These are phyloP conservation scores for Hemistola chrysoprasaria DNA, from an alignment of 2,888 invertebrate genomes.

Conservation along the genomic window DNA sequence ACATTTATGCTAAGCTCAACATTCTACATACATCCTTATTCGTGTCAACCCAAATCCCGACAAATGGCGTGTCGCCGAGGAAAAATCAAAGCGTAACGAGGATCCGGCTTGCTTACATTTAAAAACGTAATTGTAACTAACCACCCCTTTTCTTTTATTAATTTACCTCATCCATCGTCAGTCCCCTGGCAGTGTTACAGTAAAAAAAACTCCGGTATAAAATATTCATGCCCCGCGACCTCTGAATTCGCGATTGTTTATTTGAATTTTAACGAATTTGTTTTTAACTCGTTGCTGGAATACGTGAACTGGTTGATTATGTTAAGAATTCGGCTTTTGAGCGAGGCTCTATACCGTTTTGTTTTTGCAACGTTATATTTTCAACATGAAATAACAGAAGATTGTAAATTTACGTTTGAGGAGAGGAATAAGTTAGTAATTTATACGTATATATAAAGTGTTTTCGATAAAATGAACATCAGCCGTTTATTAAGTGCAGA, in stretches of 20 bases:
- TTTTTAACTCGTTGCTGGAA: constrained; percentile 15
- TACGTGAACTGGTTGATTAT: not conserved
- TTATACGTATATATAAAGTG: no score
- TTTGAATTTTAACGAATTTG: constrained; percentile 41
- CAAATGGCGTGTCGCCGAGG: constrained; percentile 77
- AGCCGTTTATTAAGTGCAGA: no score
- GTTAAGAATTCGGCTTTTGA: no score
- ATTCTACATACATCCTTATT: constrained; percentile 39
- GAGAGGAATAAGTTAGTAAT: no score
- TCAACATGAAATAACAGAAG: no score
- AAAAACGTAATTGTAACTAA: constrained; percentile 82
- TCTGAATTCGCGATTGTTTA: constrained; percentile 44
- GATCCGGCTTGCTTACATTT: constrained; percentile 76
- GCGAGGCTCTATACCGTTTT: no score
- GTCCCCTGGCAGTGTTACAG: constrained; percentile 59
- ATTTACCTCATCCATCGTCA: constrained; percentile 76
- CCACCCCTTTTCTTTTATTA: constrained; percentile 78
- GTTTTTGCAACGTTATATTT: no score
- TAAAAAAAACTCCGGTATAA: constrained; percentile 49
- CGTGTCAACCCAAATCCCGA: constrained; percentile 36
- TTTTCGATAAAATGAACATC: no score
- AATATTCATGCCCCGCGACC: constrained; percentile 66
- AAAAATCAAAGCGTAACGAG: constrained; percentile 76
- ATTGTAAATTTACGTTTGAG: no score
- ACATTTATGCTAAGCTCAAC: no score